phyloP scores from a whole-genome alignment of 2,888 invertebrate species.

The Microplitis manilae region DNA sequence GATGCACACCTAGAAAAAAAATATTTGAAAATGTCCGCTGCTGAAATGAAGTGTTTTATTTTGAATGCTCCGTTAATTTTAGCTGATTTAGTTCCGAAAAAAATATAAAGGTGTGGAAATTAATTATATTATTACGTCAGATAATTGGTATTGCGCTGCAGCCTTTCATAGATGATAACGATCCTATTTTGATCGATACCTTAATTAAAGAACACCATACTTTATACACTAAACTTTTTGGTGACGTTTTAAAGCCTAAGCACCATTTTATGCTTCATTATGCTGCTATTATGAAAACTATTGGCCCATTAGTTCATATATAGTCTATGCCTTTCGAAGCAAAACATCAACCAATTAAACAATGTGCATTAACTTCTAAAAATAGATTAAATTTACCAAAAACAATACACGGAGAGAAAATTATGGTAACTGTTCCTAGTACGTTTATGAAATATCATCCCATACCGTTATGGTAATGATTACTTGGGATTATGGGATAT shows the following conservation, averaged over 20 bases:
- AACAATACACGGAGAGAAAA: no score
- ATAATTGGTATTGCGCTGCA: constrained; percentile 36
- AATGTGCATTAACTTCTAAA: constrained; percentile 21
- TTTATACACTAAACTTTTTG: constrained; percentile 26
- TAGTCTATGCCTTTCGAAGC: constrained; percentile 41
- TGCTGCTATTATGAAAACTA: constrained; percentile 34
- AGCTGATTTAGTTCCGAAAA: constrained; percentile 4
- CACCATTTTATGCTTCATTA: constrained; percentile 41
- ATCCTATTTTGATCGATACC: background rate
- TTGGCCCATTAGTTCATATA: constrained; percentile 38
- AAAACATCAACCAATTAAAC: constrained; percentile 34
- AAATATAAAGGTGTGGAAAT: constrained; percentile 36
- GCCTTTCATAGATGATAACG: background rate
- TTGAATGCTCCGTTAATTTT: constrained; percentile 17
- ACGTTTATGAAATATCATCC: no score
- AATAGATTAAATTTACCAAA: constrained; percentile 39
- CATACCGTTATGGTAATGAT: no score
- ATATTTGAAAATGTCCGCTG: constrained; percentile 20
- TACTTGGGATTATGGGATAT: no score
- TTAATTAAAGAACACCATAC: constrained; percentile 32
- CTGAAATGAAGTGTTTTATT: constrained; percentile 25
- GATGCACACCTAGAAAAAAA: background rate
- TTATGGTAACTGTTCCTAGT: no score
- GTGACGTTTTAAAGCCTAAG: constrained; percentile 32
- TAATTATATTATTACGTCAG: constrained; percentile 35